These are phyloP conservation scores for Motacilla alba DNA, from an alignment of 2,113 vertebrate genomes.

Conservation along the genomic window DNA sequence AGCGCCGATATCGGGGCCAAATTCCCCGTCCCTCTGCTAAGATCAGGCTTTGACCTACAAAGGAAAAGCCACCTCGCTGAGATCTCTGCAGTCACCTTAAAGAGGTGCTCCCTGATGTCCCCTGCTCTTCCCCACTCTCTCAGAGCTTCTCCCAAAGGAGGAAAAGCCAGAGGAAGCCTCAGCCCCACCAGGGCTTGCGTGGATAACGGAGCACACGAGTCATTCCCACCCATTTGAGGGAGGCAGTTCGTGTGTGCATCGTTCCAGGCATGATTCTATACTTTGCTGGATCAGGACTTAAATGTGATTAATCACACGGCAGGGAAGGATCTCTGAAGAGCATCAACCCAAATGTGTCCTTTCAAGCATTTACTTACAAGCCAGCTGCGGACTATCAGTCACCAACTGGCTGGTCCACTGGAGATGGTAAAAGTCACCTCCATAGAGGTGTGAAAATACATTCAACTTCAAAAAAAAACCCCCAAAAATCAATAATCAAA, in stretches of 20 bases:
- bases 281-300: conserved; percentile 61
- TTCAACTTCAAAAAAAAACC: not conserved
- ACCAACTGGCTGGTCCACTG: conserved; percentile 58
- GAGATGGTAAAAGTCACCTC: conserved; percentile 61
- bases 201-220: not conserved
- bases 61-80: not conserved
- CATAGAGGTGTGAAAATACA: not conserved
- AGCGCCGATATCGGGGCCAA: accelerated
- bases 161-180: not conserved
- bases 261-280: conserved; percentile 18
- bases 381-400: conserved; percentile 67
- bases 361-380: conserved; percentile 59
- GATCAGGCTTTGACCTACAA: not conserved
- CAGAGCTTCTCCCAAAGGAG: not conserved
- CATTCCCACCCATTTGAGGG: not conserved
- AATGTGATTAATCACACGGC: conserved; percentile 61
- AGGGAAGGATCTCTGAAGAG: conserved; percentile 59
- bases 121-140: not conserved
- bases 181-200: not conserved
- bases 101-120: not conserved
- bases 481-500: not conserved
- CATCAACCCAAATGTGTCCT: conserved; percentile 61
- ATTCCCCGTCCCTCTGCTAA: not conserved
- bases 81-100: not conserved
- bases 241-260: not conserved